Evolutionary conservation across 2,888 invertebrate genomes (phyloP).

Genomic region (Chrysotoxum bicinctum): DNA sequence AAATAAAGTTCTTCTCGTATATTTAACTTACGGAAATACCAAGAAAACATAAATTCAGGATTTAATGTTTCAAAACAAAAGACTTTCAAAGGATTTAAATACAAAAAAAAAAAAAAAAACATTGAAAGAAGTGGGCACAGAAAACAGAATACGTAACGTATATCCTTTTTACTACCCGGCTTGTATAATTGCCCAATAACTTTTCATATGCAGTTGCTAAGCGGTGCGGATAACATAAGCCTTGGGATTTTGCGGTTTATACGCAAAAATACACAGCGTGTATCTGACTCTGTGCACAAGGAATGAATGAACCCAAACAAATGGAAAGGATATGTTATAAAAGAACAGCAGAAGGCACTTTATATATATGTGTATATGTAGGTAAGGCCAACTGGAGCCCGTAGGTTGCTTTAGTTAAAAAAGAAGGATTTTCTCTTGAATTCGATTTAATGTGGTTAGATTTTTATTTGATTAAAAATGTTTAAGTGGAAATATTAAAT

Average conservation of each 20-base stretch:
- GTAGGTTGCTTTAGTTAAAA: not conserved
- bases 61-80: conserved; percentile 12
- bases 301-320: not conserved
- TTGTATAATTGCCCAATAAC: conserved; percentile 32
- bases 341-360: not conserved
- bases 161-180: not conserved
- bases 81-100: conserved; percentile 17
- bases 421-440: not conserved
- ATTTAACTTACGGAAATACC: conserved; percentile 1
- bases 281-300: conserved; percentile 4
- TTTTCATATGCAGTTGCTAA: conserved; percentile 37
- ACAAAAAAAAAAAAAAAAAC: not conserved
- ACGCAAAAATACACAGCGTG: not conserved
- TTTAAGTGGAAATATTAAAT: not conserved
- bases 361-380: not conserved
- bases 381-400: not conserved
- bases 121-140: not conserved
- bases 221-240: conserved; percentile 33
- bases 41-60: conserved; percentile 16
- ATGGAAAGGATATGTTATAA: conserved; percentile 7
- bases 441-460: not conserved
- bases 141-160: not conserved
- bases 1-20: not conserved
- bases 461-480: not conserved
- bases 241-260: conserved; percentile 27